Base-by-base conservation (phyloP, 1,140 invertebrate species). In the Stratiolaelaps scimitus region DNA sequence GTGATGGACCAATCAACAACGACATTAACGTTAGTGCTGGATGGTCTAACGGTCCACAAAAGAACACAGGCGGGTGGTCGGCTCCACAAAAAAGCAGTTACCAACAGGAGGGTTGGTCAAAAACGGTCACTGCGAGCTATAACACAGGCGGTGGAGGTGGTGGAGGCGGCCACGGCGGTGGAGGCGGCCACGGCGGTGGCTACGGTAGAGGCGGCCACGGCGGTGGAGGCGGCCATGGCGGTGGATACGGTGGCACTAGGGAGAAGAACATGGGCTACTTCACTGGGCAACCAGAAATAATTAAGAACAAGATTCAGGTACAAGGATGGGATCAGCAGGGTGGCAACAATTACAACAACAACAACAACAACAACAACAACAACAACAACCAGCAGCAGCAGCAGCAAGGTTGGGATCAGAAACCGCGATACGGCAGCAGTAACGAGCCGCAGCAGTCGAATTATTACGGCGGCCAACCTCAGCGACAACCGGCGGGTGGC, bases 201-300 rank as follows among this genome's bases (percentile, higher is more conserved):
- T 48, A 48, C 15, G 15, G 47, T 15, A n/a, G 44, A 4, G 47
- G 47, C 7, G 47, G 47, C 20, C 47, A 15, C 47, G 47, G 47
- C n/a, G n/a, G n/a, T n/a, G n/a, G n/a, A n/a, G n/a, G n/a, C n/a
- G n/a, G n/a, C n/a, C n/a, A n/a, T n/a, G n/a, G n/a, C 5, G 47
- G 47, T 23, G 47, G 47, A 7, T 48, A 48, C 47, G 53, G 53
- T 6, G 53, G 53, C 4, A 15, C 53, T 6, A 13, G 15, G 2
- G 26, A 60, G 53, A 60, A 60, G 15, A 26, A 26, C 15, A 60
- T 60, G 53, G 53, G 53, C 17, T 60, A 60, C 34, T 60, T 60
- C 53, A 60, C 17, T 15, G 53, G 53, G 17, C 53, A 60, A 23
- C 53, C 53, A 1, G 53, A 60, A 23, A 34, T 1, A 23, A 17